Evolutionary conservation across 2,797 vertebrate species (phyloP).

Genomic region (Buceros bicornis): DNA sequence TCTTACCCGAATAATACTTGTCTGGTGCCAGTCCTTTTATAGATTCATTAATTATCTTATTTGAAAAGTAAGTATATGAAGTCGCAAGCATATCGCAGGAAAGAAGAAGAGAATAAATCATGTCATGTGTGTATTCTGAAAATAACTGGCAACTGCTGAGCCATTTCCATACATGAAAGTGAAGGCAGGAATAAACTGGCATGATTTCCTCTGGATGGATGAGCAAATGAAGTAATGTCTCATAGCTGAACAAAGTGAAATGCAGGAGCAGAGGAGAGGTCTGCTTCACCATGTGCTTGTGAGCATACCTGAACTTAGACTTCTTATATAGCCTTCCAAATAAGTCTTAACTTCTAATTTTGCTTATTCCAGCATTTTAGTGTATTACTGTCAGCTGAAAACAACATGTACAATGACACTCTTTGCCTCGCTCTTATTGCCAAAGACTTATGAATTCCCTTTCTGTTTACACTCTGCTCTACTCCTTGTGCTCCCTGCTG

Average conservation of each 20-base stretch:
- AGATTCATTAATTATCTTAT: slow-evolving; percentile 27
- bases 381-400: background rate
- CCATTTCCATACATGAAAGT: background rate
- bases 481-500: background rate
- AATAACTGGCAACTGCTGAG: background rate
- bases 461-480: background rate
- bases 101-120: background rate
- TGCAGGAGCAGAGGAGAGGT: background rate
- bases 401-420: rapidly evolving
- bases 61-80: background rate
- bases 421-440: no score
- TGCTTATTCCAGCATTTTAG: background rate
- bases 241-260: background rate
- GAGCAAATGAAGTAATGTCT: background rate
- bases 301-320: background rate
- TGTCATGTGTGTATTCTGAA: background rate
- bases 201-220: background rate
- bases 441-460: background rate
- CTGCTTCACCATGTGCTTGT: background rate
- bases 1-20: slow-evolving; percentile 37
- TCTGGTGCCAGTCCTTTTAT: slow-evolving; percentile 43
- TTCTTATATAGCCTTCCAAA: background rate
- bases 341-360: background rate
- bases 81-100: background rate
- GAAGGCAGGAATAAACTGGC: background rate